Percentiles rank a stretch among this genome's conserved stretches.
Evolutionary conservation across 2,888 invertebrate species (phyloP).

Genomic region (Meiosimyza decipiens): DNA sequence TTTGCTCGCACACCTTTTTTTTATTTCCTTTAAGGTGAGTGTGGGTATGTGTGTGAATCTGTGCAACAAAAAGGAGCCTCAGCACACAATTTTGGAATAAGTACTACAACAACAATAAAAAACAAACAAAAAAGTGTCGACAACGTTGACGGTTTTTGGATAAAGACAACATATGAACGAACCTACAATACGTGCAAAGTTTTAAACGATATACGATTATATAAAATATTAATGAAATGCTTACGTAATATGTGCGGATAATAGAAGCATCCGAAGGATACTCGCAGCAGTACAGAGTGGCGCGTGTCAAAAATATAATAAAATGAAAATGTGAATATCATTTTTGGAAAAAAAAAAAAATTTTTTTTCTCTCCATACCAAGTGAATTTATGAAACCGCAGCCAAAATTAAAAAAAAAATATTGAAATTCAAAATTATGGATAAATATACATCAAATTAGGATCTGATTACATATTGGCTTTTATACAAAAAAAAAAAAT

Average conservation of each 20-base stretch:
- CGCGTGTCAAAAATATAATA: too few species aligned
- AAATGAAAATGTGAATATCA: not conserved
- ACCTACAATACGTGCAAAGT: not conserved
- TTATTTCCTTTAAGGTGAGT: slow-evolving; percentile 68
- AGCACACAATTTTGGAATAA: slow-evolving; percentile 47
- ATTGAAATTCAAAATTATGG: too few species aligned
- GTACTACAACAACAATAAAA: slow-evolving; percentile 36
- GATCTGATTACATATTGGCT: too few species aligned
- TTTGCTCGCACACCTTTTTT: slow-evolving; percentile 65
- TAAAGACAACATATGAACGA: not conserved
- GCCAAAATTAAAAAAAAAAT: too few species aligned
- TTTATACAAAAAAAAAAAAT: too few species aligned
- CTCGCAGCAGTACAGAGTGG: not conserved
- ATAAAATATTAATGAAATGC: slow-evolving; percentile 10
- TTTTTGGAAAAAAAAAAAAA: slow-evolving; percentile 12
- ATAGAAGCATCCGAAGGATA: slow-evolving; percentile 13
- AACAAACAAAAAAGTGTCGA: slow-evolving; percentile 21
- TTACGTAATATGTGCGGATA: slow-evolving; percentile 26
- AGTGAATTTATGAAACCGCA: too few species aligned
- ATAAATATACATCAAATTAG: too few species aligned
- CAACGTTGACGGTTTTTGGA: not conserved
- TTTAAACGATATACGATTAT: not conserved
- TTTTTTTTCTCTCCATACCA: slow-evolving; percentile 15
- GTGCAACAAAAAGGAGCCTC: slow-evolving; percentile 42
- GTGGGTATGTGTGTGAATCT: slow-evolving; percentile 47